A percentile compares a stretch with the other conserved stretches of the same genome.
These are phyloP conservation scores for Bombus waltoni DNA, from an alignment of 1,140 invertebrate species.

Conservation along the genomic window DNA sequence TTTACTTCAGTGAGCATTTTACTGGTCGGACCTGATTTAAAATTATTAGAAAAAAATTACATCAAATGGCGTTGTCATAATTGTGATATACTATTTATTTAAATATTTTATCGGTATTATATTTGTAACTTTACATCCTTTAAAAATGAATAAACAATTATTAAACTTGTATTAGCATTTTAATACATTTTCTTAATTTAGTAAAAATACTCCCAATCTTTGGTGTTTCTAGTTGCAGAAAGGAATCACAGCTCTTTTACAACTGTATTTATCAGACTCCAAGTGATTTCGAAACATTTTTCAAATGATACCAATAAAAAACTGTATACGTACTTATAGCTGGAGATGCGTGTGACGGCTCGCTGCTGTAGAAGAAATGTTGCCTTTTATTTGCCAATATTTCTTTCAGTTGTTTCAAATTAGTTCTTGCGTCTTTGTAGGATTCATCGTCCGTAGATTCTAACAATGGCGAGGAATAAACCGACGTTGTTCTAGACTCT, in stretches of 20 bases:
- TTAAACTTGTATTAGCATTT: too few species aligned
- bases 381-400: constrained; percentile 64
- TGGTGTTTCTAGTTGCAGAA: not conserved
- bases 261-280: too few species aligned
- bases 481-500: not conserved
- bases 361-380: constrained; percentile 68
- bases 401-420: constrained; percentile 71
- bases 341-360: constrained; percentile 34
- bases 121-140: too few species aligned
- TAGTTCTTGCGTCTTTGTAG: constrained; percentile 58
- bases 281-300: not conserved
- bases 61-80: not conserved
- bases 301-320: not conserved
- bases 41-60: not conserved
- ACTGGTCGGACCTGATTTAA: constrained; percentile 27
- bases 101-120: too few species aligned
- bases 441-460: constrained; percentile 57
- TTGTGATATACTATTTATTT: not conserved
- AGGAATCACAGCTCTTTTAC: not conserved
- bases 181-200: too few species aligned
- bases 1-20: constrained; percentile 45
- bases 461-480: not conserved
- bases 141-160: too few species aligned
- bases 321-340: constrained; percentile 29
- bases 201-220: too few species aligned